A percentile compares a stretch with the other conserved stretches of the same genome.
phyloP scores from a whole-genome alignment of 2,888 invertebrate species.

The Drosophila cognata region DNA sequence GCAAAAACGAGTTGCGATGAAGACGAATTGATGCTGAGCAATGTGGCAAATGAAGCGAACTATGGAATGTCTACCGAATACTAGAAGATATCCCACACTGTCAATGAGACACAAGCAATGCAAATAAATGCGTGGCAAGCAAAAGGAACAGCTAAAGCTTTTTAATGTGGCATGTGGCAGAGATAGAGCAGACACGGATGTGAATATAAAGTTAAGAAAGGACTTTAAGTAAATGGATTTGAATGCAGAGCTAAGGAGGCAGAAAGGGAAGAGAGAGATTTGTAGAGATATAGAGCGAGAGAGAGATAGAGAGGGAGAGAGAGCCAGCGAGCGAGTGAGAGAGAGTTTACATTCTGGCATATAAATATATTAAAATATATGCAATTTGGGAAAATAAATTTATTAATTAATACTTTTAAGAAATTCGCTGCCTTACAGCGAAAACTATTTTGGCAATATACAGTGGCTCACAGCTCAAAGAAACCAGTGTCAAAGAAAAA shows the following conservation, averaged over 20 bases:
- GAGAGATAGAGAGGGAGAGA: neutral
- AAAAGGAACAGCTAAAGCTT: constrained; percentile 22
- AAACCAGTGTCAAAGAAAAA: too few species aligned
- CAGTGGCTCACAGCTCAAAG: too few species aligned
- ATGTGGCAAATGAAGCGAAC: constrained; percentile 67
- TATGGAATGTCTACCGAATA: constrained; percentile 42
- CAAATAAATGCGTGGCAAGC: constrained; percentile 43
- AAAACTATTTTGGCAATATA: neutral
- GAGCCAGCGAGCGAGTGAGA: too few species aligned
- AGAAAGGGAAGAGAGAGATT: neutral
- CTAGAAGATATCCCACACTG: constrained; percentile 8
- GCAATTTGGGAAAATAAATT: too few species aligned
- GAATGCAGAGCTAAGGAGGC: neutral
- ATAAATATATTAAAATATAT: neutral
- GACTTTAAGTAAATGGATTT: constrained; percentile 19
- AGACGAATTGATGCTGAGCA: constrained; percentile 58
- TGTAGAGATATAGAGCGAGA: neutral
- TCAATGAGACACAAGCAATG: constrained; percentile 20
- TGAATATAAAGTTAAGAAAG: neutral
- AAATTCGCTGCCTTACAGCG: neutral
- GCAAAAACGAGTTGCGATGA: constrained; percentile 49
- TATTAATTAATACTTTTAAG: neutral
- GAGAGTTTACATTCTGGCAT: neutral
- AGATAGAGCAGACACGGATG: constrained; percentile 1
- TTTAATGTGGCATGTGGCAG: constrained; percentile 32